phyloP scores from a whole-genome alignment of 2,797 vertebrate species.

The Sciaenops ocellatus region DNA sequence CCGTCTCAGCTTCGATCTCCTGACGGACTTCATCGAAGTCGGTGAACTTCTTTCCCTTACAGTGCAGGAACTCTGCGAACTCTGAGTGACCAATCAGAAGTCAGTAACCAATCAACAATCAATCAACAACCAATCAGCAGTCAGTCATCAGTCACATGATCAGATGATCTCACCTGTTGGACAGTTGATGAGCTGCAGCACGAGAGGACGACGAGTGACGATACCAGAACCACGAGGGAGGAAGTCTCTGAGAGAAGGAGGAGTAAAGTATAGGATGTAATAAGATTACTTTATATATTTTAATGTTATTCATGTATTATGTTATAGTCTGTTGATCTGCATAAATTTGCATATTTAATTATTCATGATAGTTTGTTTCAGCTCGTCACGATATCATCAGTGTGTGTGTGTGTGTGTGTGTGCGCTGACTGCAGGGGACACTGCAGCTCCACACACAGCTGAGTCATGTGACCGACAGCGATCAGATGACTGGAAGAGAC shows the following conservation, averaged over 20 bases:
- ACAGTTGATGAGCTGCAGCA: constrained; percentile 93
- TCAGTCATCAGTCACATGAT: background rate
- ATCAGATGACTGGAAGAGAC: no score
- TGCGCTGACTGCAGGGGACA: no score
- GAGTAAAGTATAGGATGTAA: no score
- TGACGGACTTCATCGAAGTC: constrained; percentile 96
- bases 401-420: no score
- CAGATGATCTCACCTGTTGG: constrained; percentile 86
- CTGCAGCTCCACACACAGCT: no score
- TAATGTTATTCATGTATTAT: background rate
- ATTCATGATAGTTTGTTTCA: no score
- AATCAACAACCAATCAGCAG: background rate
- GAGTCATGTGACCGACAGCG: no score
- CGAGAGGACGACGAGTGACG: constrained; percentile 94
- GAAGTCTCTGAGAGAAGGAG: constrained; percentile 88
- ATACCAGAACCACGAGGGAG: constrained; percentile 97
- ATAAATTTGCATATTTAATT: no score
- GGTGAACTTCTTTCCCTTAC: constrained; percentile 95
- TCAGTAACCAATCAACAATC: background rate
- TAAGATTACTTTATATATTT: no score
- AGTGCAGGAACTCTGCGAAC: constrained; percentile 94
- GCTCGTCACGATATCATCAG: constrained; percentile 12
- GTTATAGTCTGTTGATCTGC: background rate
- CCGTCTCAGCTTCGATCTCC: constrained; percentile 96
- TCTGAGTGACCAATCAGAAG: constrained; percentile 77